phyloP scores from a whole-genome alignment of 2,113 vertebrate genomes.

The Phocoena sinus region DNA sequence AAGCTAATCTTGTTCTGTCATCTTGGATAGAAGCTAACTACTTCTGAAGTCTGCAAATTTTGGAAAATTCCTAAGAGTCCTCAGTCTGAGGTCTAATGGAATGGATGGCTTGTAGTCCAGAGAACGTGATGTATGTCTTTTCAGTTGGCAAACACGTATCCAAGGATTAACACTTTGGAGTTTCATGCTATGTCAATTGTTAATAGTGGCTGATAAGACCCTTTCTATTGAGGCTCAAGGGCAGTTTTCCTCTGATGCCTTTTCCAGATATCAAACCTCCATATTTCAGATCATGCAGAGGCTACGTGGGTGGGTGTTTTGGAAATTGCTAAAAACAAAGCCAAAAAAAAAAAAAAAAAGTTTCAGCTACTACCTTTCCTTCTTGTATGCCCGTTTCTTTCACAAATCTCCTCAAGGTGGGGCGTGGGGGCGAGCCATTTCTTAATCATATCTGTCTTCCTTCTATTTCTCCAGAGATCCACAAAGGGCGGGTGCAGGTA shows the following conservation, averaged over 20 bases:
- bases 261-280: not conserved
- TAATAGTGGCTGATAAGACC: not conserved
- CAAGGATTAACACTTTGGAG: not conserved
- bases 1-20: not conserved
- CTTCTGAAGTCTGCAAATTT: not conserved
- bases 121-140: not conserved
- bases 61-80: not conserved
- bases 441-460: not conserved
- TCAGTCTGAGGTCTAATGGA: not conserved
- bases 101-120: not conserved
- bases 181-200: not conserved
- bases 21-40: not conserved
- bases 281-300: not conserved
- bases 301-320: not conserved
- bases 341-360: not conserved
- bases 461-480: not conserved
- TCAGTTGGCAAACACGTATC: not conserved
- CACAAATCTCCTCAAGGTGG: not conserved
- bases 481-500: not conserved
- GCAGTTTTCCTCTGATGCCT: not conserved
- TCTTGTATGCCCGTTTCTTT: not conserved
- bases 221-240: not conserved
- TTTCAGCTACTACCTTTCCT: not conserved
- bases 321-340: not conserved
- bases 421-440: not conserved